Evolutionary conservation across 2,888 invertebrate species (phyloP).

Genomic region (Drosophila suboccidentalis): DNA sequence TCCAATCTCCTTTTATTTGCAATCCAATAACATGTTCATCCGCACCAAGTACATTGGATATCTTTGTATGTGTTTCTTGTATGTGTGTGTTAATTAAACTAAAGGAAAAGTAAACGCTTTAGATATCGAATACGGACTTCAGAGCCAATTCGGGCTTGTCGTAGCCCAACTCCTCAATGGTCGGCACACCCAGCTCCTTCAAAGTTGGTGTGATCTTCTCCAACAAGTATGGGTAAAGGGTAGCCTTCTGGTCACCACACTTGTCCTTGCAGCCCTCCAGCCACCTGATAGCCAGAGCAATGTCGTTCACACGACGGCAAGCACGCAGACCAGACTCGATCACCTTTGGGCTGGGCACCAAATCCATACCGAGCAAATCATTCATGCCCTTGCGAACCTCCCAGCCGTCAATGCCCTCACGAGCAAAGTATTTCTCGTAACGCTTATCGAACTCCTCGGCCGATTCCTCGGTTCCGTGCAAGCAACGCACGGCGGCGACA

Average conservation of each 20-base stretch:
- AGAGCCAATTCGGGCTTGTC: conserved; percentile 98
- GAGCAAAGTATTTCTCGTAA: conserved; percentile 94
- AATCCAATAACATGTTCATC: conserved; percentile 75
- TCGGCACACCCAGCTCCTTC: conserved; percentile 96
- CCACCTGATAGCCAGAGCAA: conserved; percentile 95
- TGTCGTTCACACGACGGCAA: conserved; percentile 97
- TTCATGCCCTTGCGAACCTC: conserved; percentile 97
- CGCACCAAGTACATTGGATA: conserved; percentile 53
- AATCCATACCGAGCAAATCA: conserved; percentile 94
- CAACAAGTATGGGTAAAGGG: conserved; percentile 94
- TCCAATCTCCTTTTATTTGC: conserved; percentile 75
- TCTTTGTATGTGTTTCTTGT: conserved; percentile 51
- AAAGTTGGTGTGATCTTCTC: conserved; percentile 97
- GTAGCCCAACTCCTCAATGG: conserved; percentile 98
- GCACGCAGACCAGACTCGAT: conserved; percentile 95
- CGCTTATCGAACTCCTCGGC: conserved; percentile 94
- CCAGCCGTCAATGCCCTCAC: conserved; percentile 96
- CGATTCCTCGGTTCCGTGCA: conserved; percentile 89
- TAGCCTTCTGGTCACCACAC: conserved; percentile 90
- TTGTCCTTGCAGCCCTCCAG: conserved; percentile 96
- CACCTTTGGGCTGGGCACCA: conserved; percentile 96
- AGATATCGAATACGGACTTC: conserved; percentile 89
- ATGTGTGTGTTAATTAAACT: conserved; percentile 63
- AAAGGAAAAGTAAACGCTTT: conserved; percentile 60
- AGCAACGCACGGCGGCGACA: conserved; percentile 78